phyloP scores from a whole-genome alignment of 64 coral and sea anemone genomes.

The Stylophora pistillata region DNA sequence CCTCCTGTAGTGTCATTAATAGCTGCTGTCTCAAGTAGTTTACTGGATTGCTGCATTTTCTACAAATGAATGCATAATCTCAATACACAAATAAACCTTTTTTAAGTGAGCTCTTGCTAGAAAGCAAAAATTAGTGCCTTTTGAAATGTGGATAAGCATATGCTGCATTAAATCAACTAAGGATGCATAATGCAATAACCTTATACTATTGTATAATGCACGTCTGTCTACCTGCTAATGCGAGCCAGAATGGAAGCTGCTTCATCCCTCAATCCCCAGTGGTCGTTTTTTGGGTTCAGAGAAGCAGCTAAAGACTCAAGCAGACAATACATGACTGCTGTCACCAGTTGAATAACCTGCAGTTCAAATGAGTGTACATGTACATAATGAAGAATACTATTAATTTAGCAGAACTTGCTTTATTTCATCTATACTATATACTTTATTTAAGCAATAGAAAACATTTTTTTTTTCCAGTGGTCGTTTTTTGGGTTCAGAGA shows the following conservation, averaged over 20 bases:
- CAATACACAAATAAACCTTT: too few species aligned
- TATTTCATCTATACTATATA: too few species aligned
- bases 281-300: conserved; percentile 85
- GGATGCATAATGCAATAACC: neutral
- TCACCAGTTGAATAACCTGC: conserved; percentile 93
- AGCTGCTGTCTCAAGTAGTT: conserved; percentile 89
- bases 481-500: conserved; percentile 89
- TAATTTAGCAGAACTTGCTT: neutral
- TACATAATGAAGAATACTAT: neutral
- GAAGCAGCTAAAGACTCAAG: conserved; percentile 86
- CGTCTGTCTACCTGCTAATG: conserved; percentile 76
- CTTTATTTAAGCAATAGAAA: too few species aligned
- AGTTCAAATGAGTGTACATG: neutral
- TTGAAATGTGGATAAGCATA: too few species aligned
- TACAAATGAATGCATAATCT: neutral
- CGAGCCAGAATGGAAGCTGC: conserved; percentile 80
- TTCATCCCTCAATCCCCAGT: conserved; percentile 89
- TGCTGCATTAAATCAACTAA: neutral
- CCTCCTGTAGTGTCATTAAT: conserved; percentile 87
- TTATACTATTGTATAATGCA: too few species aligned
- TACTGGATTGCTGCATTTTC: conserved; percentile 88
- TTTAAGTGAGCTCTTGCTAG: too few species aligned
- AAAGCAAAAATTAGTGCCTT: too few species aligned
- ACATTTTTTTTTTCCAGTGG: conserved; percentile 77
- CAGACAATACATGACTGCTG: conserved; percentile 94